These are phyloP conservation scores for Clupea harengus DNA, from an alignment of 2,113 vertebrate species.

Conservation along the genomic window DNA sequence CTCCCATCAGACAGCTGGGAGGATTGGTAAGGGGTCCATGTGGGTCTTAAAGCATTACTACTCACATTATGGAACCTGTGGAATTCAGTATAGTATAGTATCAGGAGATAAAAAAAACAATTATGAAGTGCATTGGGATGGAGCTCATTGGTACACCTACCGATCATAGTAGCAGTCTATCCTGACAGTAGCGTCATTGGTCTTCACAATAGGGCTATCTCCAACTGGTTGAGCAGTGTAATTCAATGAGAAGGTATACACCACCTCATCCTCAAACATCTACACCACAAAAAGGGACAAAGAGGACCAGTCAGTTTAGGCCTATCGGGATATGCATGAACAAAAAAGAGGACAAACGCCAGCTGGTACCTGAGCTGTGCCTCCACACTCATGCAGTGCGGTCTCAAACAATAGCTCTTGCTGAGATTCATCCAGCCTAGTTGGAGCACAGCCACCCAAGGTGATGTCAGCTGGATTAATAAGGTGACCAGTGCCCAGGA, in stretches of 20 bases:
- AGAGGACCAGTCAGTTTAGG: too few relatives aligned
- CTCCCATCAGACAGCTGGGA: not conserved
- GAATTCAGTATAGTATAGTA: too few relatives aligned
- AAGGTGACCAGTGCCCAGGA: constrained; percentile 18
- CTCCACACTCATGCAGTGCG: constrained; percentile 12
- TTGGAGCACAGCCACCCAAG: constrained; percentile 32
- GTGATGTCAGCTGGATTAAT: constrained; percentile 23
- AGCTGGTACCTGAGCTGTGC: not conserved
- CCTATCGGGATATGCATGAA: not conserved
- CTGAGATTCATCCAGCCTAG: not conserved
- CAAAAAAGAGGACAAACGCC: not conserved
- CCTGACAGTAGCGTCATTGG: not conserved
- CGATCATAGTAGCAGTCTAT: constrained; percentile 22
- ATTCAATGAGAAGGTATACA: constrained; percentile 20
- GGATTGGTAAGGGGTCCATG: constrained; percentile 1
- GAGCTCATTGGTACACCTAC: not conserved
- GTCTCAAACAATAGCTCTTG: constrained; percentile 24
- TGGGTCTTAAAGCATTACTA: constrained; percentile 17
- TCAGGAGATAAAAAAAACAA: too few relatives aligned
- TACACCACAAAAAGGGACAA: not conserved
- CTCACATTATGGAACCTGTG: constrained; percentile 24
- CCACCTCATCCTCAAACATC: not conserved
- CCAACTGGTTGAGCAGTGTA: not conserved
- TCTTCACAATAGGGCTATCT: constrained; percentile 1
- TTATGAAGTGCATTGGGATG: not conserved